Evolutionary conservation across 2,888 invertebrate genomes (phyloP).

Genomic region (Macaria liturata): DNA sequence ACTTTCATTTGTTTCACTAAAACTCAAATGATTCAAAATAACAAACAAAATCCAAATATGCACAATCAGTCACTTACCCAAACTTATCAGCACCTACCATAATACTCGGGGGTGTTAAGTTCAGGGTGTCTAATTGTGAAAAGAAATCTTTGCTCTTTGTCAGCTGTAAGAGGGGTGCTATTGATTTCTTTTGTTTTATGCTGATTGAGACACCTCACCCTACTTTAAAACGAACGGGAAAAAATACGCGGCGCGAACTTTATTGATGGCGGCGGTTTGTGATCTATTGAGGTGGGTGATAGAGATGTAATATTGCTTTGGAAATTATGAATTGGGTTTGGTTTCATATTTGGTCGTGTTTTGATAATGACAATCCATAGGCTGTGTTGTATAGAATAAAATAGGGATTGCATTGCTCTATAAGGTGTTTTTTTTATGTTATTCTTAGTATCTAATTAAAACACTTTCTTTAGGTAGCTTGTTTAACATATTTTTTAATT

Average conservation of each 20-base stretch:
- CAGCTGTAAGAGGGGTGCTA: slow-evolving; percentile 70
- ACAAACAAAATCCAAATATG: slow-evolving; percentile 27
- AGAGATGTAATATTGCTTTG: not conserved
- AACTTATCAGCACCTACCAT: slow-evolving; percentile 67
- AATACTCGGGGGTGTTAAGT: slow-evolving; percentile 53
- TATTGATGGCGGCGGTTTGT: slow-evolving; percentile 37
- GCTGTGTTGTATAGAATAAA: too few relatives aligned
- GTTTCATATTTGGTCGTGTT: not conserved
- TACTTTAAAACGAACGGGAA: slow-evolving; percentile 71
- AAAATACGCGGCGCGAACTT: slow-evolving; percentile 48
- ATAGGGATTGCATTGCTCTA: too few relatives aligned
- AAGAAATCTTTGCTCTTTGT: slow-evolving; percentile 84
- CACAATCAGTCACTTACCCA: slow-evolving; percentile 42
- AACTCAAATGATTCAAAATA: too few relatives aligned
- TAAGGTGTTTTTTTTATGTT: too few relatives aligned
- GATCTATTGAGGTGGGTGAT: slow-evolving; percentile 20
- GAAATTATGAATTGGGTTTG: not conserved
- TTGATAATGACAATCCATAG: too few relatives aligned
- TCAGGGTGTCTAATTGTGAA: slow-evolving; percentile 77
- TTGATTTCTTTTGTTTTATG: slow-evolving; percentile 84
- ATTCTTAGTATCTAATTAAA: too few relatives aligned
- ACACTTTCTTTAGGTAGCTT: too few relatives aligned
- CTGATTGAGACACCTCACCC: slow-evolving; percentile 82
- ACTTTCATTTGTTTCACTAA: too few relatives aligned
- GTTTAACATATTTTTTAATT: too few relatives aligned